These are phyloP conservation scores for Pseudochirops corinnae DNA, from an alignment of 2,797 vertebrate genomes.

Conservation along the genomic window DNA sequence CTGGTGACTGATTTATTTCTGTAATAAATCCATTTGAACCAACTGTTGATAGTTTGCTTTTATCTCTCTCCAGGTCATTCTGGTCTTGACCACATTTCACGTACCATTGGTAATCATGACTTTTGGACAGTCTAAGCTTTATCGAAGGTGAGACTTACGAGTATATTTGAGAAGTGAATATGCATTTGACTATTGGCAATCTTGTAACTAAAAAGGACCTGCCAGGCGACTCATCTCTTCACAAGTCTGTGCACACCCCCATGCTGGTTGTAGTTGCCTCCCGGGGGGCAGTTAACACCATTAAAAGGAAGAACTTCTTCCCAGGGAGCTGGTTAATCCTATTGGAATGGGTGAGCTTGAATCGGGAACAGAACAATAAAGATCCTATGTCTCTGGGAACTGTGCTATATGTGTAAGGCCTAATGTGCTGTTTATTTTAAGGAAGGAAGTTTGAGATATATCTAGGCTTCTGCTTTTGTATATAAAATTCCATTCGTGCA, in stretches of 20 bases:
- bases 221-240: slow-evolving; percentile 13
- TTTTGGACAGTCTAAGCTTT: slow-evolving; percentile 94
- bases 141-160: slow-evolving; percentile 90
- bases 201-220: slow-evolving; percentile 39
- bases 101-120: slow-evolving; percentile 92
- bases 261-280: slow-evolving; percentile 6
- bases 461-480: slow-evolving; percentile 22
- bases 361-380: slow-evolving; percentile 15
- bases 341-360: slow-evolving; percentile 1
- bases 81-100: slow-evolving; percentile 95
- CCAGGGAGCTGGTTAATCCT: background rate
- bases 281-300: background rate
- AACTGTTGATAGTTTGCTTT: slow-evolving; percentile 56
- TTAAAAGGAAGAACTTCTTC: background rate
- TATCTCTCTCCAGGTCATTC: slow-evolving; percentile 89
- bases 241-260: slow-evolving; percentile 9
- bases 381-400: background rate
- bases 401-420: background rate
- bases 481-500: background rate
- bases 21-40: background rate
- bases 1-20: background rate
- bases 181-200: background rate
- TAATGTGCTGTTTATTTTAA: slow-evolving; percentile 22
- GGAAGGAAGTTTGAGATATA: slow-evolving; percentile 39
- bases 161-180: slow-evolving; percentile 20